Base-by-base conservation (phyloP, 2,888 invertebrate genomes). In the Andrena minutula region DNA sequence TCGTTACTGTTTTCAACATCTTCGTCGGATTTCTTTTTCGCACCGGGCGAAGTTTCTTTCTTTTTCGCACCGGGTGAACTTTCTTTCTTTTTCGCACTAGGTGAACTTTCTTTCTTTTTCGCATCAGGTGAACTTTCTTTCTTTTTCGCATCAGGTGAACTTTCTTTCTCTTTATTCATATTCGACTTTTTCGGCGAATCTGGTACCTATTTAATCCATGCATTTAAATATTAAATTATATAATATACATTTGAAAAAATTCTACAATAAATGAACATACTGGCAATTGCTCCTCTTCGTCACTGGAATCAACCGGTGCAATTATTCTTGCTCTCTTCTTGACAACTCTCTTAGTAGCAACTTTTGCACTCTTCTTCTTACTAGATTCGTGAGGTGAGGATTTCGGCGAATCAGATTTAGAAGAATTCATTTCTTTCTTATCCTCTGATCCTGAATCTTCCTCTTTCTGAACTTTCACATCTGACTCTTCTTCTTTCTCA, bases 201-300 rank as follows among this genome's bases (percentile, higher is more conserved):
- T 23, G 84, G 81, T 60, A 88, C 83, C 89, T 90, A 69, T 71
- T 47, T 41, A 66, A 61, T 23, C 16, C 26, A 64, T n/a, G 16
- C 58, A 41, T 41, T 5, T 41, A 79, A 51, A 53, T 72, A 56
- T 53, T 53, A 65, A 70, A 70, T 76, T 35, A 56, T 6, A 61
- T n/a, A n/a, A n/a, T n/a, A 58, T 12, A 28, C 58, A 49, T 35
- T 70, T 47, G 28, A 32, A 32, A 30, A 68, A 51, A 49, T 64
- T 65, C 26, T 20, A 65, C 12, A 71, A 75, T 65, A 8, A 47
- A 65, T 30, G 26, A 56, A 77, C 82, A 73, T 86, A 91, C 90
- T 58, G 84, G 84, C 20, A 91, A 76, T 61, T 89, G 89, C 61
- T 83, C 91, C 23, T 94, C 94, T 78, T 94, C 93, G 10, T 94